Base-by-base conservation (phyloP, 2,888 invertebrate species). In the Allacma fusca region DNA sequence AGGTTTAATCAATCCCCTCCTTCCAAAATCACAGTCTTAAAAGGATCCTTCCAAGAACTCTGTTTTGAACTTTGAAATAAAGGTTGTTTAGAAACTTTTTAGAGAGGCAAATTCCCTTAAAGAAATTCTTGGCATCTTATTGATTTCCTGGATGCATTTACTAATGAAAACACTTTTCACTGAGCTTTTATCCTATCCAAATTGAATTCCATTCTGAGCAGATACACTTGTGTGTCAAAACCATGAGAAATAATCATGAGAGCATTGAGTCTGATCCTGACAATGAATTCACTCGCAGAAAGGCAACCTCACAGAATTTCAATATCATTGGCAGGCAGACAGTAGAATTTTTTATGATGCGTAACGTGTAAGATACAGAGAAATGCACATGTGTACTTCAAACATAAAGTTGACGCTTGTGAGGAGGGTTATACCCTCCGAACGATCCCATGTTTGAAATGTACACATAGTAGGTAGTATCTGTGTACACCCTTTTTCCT, bases 271-370 rank as follows among this genome's bases (percentile, higher is more conserved):
- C 59, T 73, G 40, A 73, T 73, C 73, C 62, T 62, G 28, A 73
- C 73, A 73, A 73, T 62, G 59, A 64, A 74, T 74, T 74, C 43
- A 62, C 62, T 62, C 26, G 62, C 62, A 44, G 29, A 34, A 24
- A 71, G 71, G 26, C n/a, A 50, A 57, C 57, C 57, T 71, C 19
- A n/a, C 24, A 43, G 28, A 57, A 57, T 71, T 50, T 71, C 57
- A 24, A 57, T 71, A 26, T 57, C 57, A n/a, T 57, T 57, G 43
- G 23, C 21, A 70, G 23, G 68, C 43, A 21, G 68, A 24, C 40
- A 50, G 50, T 62, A 23, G 23, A 62, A 19, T 26, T 26, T 62
- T 62, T 16, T 65, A 13, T 28, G n/a, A n/a, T n/a, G n/a, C n/a
- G 28, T 65, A 4, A 24, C 16, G 26, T 28, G 65, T 26, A 24